A percentile compares a stretch with the other conserved stretches of the same genome.
These are phyloP conservation scores for Calameuta pallipes DNA, from an alignment of 2,888 invertebrate genomes.

Conservation along the genomic window DNA sequence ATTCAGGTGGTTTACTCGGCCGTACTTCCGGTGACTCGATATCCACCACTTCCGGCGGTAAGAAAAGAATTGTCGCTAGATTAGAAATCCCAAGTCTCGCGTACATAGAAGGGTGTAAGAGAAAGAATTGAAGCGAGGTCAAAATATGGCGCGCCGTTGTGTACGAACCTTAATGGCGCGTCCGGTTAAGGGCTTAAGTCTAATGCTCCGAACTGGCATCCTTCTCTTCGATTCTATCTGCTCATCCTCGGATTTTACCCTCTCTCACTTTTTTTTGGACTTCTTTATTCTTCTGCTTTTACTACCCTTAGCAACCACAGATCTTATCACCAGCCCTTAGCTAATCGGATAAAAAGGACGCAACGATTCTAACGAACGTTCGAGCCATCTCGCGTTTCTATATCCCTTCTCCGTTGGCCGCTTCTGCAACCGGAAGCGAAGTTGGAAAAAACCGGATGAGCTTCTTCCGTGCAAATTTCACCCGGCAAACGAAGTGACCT, in stretches of 20 bases:
- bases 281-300: constrained; percentile 6
- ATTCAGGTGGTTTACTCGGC: neutral
- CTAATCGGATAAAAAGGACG: neutral
- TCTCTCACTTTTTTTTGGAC: constrained; percentile 22
- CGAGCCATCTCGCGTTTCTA: neutral
- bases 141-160: neutral
- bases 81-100: neutral
- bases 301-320: neutral
- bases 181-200: constrained; percentile 44
- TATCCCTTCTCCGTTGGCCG: neutral
- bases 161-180: constrained; percentile 31
- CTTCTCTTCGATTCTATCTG: constrained; percentile 5
- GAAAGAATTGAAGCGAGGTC: neutral
- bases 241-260: neutral
- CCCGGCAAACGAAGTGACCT: neutral
- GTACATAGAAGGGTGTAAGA: neutral
- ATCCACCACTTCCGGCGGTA: neutral
- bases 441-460: neutral
- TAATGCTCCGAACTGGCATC: constrained; percentile 34
- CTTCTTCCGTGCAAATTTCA: neutral
- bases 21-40: neutral
- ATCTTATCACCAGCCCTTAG: neutral
- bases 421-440: neutral
- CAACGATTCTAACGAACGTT: neutral
- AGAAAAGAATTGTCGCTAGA: neutral